Percentiles rank a stretch among this genome's conserved stretches.
These are phyloP conservation scores for Ophion slaviceki DNA, from an alignment of 2,888 invertebrate species.

Conservation along the genomic window DNA sequence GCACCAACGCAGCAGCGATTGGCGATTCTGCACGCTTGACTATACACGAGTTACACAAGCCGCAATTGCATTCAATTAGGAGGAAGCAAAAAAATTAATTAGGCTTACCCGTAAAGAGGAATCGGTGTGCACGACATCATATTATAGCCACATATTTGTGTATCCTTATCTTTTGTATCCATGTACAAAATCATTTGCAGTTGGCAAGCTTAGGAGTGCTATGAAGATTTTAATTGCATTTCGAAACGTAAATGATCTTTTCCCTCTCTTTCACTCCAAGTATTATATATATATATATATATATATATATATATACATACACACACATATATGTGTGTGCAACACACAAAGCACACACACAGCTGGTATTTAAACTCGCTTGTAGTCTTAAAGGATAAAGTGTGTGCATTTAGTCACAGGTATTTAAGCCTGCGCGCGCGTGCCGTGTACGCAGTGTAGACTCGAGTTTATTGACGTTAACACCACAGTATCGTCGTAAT, in stretches of 20 bases:
- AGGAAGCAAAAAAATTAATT: not conserved
- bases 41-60: not conserved
- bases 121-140: not conserved
- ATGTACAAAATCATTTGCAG: slow-evolving; percentile 13
- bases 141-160: not conserved
- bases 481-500: slow-evolving; percentile 59
- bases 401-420: slow-evolving; percentile 63
- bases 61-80: not conserved
- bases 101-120: not conserved
- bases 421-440: slow-evolving; percentile 53
- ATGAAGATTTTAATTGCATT: slow-evolving; percentile 52
- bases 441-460: slow-evolving; percentile 56
- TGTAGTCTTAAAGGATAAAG: slow-evolving; percentile 19
- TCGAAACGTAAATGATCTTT: slow-evolving; percentile 27
- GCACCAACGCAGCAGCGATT: no score
- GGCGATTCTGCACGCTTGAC: not conserved
- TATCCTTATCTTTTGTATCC: not conserved
- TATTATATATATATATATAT: not conserved
- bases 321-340: not conserved
- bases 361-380: slow-evolving; percentile 27
- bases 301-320: not conserved
- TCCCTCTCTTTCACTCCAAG: not conserved
- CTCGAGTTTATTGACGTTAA: slow-evolving; percentile 68
- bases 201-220: slow-evolving; percentile 10
- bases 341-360: not conserved